Evolutionary conservation across 1,140 invertebrate genomes (phyloP), one percentile per base, ranked within the genome.

Genomic region (Drosophila nigromelanica): DNA sequence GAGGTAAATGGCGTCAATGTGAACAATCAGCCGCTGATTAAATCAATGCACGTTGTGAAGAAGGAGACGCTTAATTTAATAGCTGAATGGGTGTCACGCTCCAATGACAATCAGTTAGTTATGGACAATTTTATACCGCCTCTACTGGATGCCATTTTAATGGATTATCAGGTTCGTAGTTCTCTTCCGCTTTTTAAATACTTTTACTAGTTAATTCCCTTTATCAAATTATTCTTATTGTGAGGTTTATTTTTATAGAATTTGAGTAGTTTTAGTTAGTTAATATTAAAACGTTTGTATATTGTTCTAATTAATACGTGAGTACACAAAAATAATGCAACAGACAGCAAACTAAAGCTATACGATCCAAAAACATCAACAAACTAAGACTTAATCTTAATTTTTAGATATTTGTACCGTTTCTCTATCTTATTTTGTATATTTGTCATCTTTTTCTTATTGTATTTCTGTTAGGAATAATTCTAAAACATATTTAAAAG

Each of bases 21-120:
- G 10, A 98, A 98, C 75, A 99, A 99, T 92, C 98, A 99, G 92
- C 98, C 98, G 8, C 93, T 99, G 39, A 99, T 99, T 76, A 98
- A 99, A 92, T 96, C 96, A 90, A 99, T 99, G 99, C 95, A 98
- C 89, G 98, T 98, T 73, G 98, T 99, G 2, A 99, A 99, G 92
- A 99, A 99, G 92, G 99, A 99, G 94, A 99, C 98, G 4, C 93
- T 99, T n/a, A 99, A 99, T 92, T 93, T 99, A 52, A 99, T 99
- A 79, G 97, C 98, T 2, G 97, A 97, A 90, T 99, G 98, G 98
- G 97, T 99, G 33, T 96, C 95, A 52, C 95, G 96, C 76, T 98
- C 98, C 30, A 97, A 94, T 85, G 98, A 99, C 93, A 96, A 97
- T 91, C 94, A 94, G 92, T 95, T 97, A 95, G 96, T 99, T 54